Percentiles rank a stretch among this genome's conserved stretches.
phyloP scores from a whole-genome alignment of 2,113 vertebrate genomes.

The Ramphastos sulfuratus region DNA sequence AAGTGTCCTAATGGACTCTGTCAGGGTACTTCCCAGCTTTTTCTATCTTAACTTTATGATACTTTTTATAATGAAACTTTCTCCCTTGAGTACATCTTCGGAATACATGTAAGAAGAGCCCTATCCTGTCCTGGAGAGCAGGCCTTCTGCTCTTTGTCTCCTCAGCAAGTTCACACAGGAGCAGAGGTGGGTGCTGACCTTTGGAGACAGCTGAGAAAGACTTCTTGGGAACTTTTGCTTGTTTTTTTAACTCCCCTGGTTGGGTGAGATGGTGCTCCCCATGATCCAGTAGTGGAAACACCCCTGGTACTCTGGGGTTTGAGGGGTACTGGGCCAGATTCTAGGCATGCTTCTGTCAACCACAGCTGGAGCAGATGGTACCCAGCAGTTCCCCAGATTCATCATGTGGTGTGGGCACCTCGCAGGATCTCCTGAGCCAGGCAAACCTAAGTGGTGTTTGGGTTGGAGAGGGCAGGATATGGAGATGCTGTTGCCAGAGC shows the following conservation, averaged over 20 bases:
- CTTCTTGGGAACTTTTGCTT: neutral
- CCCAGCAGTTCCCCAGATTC: neutral
- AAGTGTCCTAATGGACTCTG: rapidly evolving
- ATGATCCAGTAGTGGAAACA: rapidly evolving
- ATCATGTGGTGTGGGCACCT: rapidly evolving
- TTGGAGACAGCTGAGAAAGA: neutral
- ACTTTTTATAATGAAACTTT: too few species aligned
- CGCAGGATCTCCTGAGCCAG: rapidly evolving
- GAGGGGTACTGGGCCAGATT: neutral
- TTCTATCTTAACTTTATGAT: neutral
- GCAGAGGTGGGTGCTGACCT: neutral
- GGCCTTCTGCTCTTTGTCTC: neutral
- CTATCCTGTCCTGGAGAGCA: neutral
- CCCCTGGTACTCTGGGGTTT: neutral
- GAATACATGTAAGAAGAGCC: neutral
- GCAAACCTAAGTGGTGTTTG: neutral
- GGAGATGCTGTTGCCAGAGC: neutral
- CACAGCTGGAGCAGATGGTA: neutral
- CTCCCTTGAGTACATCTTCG: neutral
- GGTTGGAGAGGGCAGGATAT: neutral
- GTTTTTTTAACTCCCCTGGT: rapidly evolving
- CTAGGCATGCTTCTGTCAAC: neutral
- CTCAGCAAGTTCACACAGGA: rapidly evolving
- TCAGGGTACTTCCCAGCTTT: neutral
- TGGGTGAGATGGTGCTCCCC: neutral